These are phyloP conservation scores for Congeria kusceri DNA, from an alignment of 2,888 invertebrate genomes.

Conservation along the genomic window DNA sequence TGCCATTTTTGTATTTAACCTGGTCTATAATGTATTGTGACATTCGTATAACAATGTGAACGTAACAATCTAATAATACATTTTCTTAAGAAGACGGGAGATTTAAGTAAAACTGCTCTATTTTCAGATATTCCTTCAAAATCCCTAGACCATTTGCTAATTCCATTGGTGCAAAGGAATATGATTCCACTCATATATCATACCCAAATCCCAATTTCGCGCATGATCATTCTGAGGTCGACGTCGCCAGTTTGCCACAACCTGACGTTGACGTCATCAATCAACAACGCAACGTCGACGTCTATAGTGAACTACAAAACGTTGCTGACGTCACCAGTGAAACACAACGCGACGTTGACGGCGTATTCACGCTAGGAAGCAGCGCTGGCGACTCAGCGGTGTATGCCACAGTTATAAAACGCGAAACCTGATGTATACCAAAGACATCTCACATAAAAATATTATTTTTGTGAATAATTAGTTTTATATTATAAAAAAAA, in stretches of 20 bases:
- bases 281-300: too few species aligned
- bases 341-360: constrained; percentile 22
- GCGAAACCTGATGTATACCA: too few species aligned
- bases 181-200: constrained; percentile 51
- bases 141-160: constrained; percentile 59
- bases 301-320: neutral
- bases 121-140: constrained; percentile 59
- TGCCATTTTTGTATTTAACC: too few species aligned
- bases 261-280: too few species aligned
- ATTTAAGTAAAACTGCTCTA: too few species aligned
- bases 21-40: too few species aligned
- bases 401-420: too few species aligned
- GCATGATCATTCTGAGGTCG: neutral
- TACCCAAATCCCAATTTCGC: constrained; percentile 55
- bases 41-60: too few species aligned
- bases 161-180: constrained; percentile 47
- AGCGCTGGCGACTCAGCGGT: neutral
- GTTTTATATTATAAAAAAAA: too few species aligned
- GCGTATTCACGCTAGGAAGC: constrained; percentile 22
- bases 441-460: too few species aligned
- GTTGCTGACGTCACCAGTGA: neutral
- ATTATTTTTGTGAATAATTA: too few species aligned
- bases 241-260: neutral
- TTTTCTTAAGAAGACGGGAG: too few species aligned
- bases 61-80: neutral